Evolutionary conservation across 2,113 vertebrate species (phyloP).

Genomic region (Miniopterus natalensis): DNA sequence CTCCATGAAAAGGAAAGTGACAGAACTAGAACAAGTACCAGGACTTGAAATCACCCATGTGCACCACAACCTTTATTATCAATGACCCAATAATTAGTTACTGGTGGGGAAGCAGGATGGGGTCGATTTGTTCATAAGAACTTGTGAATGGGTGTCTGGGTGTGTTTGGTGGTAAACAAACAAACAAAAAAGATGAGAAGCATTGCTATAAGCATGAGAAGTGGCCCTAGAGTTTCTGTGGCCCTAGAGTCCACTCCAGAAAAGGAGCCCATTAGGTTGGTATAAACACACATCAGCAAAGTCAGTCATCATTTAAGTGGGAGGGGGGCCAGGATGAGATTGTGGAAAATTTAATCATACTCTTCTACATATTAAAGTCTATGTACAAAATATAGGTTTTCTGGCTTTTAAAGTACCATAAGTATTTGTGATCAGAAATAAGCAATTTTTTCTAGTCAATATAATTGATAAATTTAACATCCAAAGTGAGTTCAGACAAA

Average conservation of each 20-base stretch:
- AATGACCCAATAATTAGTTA: background rate
- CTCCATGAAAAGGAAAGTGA: background rate
- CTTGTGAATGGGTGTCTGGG: background rate
- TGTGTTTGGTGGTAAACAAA: background rate
- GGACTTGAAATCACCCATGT: background rate
- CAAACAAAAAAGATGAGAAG: background rate
- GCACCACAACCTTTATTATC: background rate
- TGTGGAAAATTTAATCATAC: background rate
- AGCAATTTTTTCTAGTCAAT: constrained; percentile 1
- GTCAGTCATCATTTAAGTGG: background rate
- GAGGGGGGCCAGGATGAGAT: background rate
- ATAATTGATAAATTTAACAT: background rate
- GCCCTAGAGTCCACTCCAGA: background rate
- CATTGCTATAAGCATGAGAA: background rate
- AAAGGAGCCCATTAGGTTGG: background rate
- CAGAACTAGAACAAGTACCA: background rate
- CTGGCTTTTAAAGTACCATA: background rate
- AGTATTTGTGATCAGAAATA: background rate
- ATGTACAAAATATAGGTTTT: background rate
- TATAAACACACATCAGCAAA: background rate
- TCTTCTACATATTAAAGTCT: background rate
- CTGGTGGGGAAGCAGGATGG: background rate
- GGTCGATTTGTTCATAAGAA: background rate
- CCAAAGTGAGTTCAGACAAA: background rate
- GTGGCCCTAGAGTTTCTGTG: background rate